Percentiles rank a stretch among this genome's conserved stretches.
Evolutionary conservation across 2,113 vertebrate genomes (phyloP).

Genomic region (Pleuronectes platessa): DNA sequence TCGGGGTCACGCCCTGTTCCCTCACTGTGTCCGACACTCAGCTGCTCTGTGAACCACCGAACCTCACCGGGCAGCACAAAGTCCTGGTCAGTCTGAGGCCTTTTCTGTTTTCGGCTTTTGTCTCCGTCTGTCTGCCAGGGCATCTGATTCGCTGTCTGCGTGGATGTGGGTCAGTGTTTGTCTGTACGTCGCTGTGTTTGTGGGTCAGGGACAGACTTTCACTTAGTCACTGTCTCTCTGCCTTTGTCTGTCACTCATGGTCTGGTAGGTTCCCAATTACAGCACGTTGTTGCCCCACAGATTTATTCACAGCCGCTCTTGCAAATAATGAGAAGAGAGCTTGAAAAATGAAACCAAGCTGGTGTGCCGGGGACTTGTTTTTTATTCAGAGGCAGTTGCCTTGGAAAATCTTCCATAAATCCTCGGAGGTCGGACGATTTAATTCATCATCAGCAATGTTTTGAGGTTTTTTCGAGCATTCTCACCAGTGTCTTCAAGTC

Average conservation of each 20-base stretch:
- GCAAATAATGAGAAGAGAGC: slow-evolving; percentile 52
- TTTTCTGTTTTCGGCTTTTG: neutral
- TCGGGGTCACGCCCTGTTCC: slow-evolving; percentile 92
- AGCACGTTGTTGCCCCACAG: slow-evolving; percentile 31
- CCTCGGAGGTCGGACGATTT: neutral
- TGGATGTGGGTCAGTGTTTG: slow-evolving; percentile 58
- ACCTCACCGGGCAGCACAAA: slow-evolving; percentile 95
- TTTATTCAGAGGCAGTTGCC: slow-evolving; percentile 23
- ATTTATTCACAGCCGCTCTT: slow-evolving; percentile 57
- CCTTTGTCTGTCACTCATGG: slow-evolving; percentile 73
- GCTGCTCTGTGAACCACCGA: slow-evolving; percentile 94
- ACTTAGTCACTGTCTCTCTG: slow-evolving; percentile 53
- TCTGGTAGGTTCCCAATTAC: slow-evolving; percentile 62
- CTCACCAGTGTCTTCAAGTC: slow-evolving; percentile 8
- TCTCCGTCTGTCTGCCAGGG: slow-evolving; percentile 10
- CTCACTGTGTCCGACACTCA: slow-evolving; percentile 96
- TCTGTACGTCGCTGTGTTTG: slow-evolving; percentile 57
- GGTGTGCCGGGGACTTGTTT: neutral
- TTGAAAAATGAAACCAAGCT: slow-evolving; percentile 23
- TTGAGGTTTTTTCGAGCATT: neutral
- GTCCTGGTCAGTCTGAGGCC: slow-evolving; percentile 86
- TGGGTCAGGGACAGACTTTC: slow-evolving; percentile 69
- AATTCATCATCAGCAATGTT: neutral
- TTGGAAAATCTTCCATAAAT: neutral
- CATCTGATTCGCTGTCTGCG: slow-evolving; percentile 27